Evolutionary conservation across 2,113 vertebrate genomes (phyloP).

Genomic region (Xenotilapia flavipinnis): DNA sequence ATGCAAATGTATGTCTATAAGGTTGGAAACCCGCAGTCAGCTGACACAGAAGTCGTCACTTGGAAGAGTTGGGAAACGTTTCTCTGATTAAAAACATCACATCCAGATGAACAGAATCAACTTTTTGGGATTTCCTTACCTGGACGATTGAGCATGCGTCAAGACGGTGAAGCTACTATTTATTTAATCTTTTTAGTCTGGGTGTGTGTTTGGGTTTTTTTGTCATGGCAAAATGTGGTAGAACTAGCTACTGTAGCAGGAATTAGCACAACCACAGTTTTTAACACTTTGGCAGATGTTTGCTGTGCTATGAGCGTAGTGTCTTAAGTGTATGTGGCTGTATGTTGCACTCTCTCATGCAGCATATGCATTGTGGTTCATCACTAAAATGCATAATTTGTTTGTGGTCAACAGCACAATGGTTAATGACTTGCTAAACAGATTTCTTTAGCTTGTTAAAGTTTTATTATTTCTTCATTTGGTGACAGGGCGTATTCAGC

Average conservation of each 20-base stretch:
- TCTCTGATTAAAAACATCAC: background rate
- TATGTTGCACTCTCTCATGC: background rate
- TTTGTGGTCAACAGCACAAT: background rate
- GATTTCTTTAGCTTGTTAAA: background rate
- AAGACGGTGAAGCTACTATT: background rate
- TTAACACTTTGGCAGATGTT: background rate
- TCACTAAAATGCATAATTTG: background rate
- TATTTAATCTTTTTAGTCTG: background rate
- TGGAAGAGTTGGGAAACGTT: fast-evolving
- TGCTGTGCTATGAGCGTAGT: fast-evolving
- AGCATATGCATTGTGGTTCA: background rate
- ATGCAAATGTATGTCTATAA: background rate
- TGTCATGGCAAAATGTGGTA: background rate
- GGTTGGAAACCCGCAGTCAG: fast-evolving
- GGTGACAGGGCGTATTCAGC: background rate
- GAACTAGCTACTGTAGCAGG: background rate
- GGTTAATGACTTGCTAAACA: background rate
- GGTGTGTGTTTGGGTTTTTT: background rate
- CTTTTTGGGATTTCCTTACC: background rate
- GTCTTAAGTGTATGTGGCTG: background rate
- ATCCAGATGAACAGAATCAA: background rate
- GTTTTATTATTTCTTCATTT: background rate
- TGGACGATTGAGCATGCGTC: background rate
- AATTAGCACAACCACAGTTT: background rate
- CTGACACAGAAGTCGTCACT: background rate